Evolutionary conservation across 2,797 vertebrate species (phyloP).

Genomic region (Danionella dracula): DNA sequence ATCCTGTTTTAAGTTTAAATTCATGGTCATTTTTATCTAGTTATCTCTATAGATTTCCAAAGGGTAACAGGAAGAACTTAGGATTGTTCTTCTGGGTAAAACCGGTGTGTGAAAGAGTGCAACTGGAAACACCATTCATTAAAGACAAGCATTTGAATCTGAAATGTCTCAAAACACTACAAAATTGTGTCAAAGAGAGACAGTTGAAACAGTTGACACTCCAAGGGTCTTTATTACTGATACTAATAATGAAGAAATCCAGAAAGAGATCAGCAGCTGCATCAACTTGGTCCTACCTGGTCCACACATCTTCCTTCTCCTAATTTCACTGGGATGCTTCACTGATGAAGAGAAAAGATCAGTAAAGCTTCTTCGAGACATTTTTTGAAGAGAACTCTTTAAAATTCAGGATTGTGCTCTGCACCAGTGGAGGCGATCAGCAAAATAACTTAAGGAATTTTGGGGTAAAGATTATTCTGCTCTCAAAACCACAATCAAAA

Average conservation of each 20-base stretch:
- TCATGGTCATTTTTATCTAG: no score
- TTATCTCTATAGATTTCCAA: no score
- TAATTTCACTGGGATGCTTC: neutral
- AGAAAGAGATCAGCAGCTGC: neutral
- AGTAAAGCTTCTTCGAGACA: neutral
- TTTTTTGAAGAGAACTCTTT: neutral
- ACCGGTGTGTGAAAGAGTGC: neutral
- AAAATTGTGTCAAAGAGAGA: neutral
- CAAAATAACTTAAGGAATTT: neutral
- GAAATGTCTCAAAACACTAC: neutral
- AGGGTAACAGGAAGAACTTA: neutral
- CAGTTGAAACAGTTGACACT: neutral
- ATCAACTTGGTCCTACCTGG: conserved; percentile 5
- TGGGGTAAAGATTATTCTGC: neutral
- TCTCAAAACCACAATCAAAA: neutral
- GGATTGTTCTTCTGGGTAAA: neutral
- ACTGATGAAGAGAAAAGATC: neutral
- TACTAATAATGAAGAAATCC: neutral
- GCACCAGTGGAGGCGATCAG: neutral
- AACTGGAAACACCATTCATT: neutral
- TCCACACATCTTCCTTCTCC: conserved; percentile 13
- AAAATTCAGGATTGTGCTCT: neutral
- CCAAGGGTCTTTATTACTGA: conserved; percentile 14
- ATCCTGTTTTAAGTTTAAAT: no score
- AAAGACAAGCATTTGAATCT: neutral